These are phyloP conservation scores for Drosophila koepferae DNA, from an alignment of 2,888 invertebrate genomes.

Conservation along the genomic window DNA sequence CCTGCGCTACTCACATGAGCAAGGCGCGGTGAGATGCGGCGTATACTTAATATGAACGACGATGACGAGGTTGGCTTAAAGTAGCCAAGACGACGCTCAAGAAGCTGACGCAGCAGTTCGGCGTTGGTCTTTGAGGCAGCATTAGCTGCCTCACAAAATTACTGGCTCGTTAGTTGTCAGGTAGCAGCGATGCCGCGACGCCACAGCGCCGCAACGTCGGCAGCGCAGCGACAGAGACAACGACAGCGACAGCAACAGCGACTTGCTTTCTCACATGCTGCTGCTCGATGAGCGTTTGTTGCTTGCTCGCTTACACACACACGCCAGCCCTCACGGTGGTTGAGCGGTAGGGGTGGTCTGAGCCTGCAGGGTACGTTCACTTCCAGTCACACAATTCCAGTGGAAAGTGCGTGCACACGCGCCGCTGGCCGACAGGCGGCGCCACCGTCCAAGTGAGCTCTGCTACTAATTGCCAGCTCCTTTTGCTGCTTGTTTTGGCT, in stretches of 20 bases:
- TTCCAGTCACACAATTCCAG: constrained; percentile 70
- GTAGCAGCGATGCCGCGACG: constrained; percentile 43
- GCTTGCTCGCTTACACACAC: constrained; percentile 34
- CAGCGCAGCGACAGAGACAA: constrained; percentile 2
- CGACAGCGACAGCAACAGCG: constrained; percentile 23
- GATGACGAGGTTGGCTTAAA: constrained; percentile 68
- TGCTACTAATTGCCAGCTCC: constrained; percentile 58
- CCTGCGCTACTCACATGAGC: constrained; percentile 45
- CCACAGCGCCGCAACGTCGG: not conserved
- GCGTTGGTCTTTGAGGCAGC: constrained; percentile 50
- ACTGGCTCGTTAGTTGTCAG: constrained; percentile 78
- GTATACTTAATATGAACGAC: constrained; percentile 71
- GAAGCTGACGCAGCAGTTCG: constrained; percentile 43
- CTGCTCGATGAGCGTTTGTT: not conserved
- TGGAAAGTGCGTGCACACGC: constrained; percentile 73
- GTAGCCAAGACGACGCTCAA: constrained; percentile 70
- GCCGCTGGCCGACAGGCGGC: constrained; percentile 71
- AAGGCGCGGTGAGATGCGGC: constrained; percentile 30
- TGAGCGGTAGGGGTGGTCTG: constrained; percentile 30
- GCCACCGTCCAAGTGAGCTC: constrained; percentile 44
- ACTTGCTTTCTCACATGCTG: constrained; percentile 20
- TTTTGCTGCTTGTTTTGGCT: constrained; percentile 37
- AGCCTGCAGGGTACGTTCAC: constrained; percentile 47
- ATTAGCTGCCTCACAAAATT: constrained; percentile 75
- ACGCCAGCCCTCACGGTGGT: constrained; percentile 34